phyloP scores from a whole-genome alignment of 2,113 vertebrate species.

The Andinoacara biseriatus region DNA sequence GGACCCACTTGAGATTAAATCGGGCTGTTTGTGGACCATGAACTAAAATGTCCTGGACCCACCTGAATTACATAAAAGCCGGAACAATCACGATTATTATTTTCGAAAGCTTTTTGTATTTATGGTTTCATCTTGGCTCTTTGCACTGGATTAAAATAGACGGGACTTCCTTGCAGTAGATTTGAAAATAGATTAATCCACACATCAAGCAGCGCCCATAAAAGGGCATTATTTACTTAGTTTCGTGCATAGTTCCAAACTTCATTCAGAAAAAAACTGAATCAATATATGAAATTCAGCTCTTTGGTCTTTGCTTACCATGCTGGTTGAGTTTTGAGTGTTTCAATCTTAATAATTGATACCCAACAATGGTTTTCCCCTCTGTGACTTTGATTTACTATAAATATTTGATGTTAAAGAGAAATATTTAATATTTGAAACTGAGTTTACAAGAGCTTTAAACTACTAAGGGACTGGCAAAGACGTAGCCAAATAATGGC shows the following conservation, averaged over 20 bases:
- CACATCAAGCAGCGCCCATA: not conserved
- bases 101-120: not conserved
- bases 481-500: not conserved
- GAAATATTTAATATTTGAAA: slow-evolving; percentile 3
- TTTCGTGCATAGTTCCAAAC: not conserved
- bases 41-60: not conserved
- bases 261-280: not conserved
- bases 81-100: not conserved
- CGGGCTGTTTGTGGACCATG: not conserved
- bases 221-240: not conserved
- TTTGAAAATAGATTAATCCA: too few relatives aligned
- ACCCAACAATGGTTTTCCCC: not conserved
- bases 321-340: slow-evolving; percentile 6
- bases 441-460: not conserved
- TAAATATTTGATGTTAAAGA: not conserved
- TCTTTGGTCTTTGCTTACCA: slow-evolving; percentile 4
- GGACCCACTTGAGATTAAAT: not conserved
- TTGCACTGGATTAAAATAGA: too few relatives aligned
- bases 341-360: slow-evolving; percentile 15
- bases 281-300: slow-evolving; percentile 12
- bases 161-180: too few relatives aligned
- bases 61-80: not conserved
- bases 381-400: slow-evolving; percentile 11
- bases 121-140: not conserved
- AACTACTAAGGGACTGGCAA: not conserved